Evolutionary conservation across 1,140 invertebrate species (phyloP), one percentile per base, ranked within the genome.

Genomic region (Euura saliciscinereae): DNA sequence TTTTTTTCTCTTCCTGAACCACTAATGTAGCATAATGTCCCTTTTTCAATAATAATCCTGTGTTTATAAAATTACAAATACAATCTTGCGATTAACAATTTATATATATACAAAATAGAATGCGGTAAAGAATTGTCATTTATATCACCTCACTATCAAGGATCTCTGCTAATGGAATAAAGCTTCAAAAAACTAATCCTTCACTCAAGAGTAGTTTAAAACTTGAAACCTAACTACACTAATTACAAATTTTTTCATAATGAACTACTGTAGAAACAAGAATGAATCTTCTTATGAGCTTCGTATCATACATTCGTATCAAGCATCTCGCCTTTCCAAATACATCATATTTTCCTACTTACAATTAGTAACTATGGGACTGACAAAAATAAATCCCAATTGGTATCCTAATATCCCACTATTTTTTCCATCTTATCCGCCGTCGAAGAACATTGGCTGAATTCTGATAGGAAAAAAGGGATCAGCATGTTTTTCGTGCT

Each of bases 161-260:
- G 28, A 28, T 28, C 28, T 59, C 5, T 8, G 13, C 5, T 59
- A 59, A 59, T 59, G 3, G 51, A 59, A 59, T 59, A 8, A 59
- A 59, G 13, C 13, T 59, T 59, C 51, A 59, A 59, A 59, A 59
- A 59, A 59, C 51, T 59, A 59, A 59, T 59, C 51, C 51, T 59
- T 59, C 13, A 59, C 51, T 59, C 51, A 59, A 59, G 6, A 59
- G 51, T 59, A 59, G 51, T 59, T n/a, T 59, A 59, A 59, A 59
- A 59, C 51, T 59, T 59, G 51, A 59, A 59, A 59, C 3, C 51
- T 59, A 59, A 59, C 3, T 3, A 59, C 10, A 59, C 3, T 59
- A 59, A 59, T 6, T 59, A 59, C 51, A 59, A 8, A 59, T 59
- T 59, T 59, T 2, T 59, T 11, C 2, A 3, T 59, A 3, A 59